These are phyloP conservation scores for Phenganax subtilis DNA, from an alignment of 92 coral and sea anemone genomes.

Conservation along the genomic window DNA sequence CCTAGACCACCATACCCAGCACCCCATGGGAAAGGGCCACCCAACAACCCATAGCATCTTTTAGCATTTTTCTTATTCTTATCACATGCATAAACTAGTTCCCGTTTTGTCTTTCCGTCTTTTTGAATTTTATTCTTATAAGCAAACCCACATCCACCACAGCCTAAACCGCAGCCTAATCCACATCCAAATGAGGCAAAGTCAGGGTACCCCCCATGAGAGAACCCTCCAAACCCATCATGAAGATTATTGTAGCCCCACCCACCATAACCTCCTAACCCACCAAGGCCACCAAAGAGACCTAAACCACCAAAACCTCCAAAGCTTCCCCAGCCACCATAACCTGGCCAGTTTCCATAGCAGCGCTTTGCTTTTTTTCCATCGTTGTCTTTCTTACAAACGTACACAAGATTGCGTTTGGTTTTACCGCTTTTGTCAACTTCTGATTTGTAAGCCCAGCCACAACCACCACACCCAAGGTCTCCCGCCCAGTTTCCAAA, in stretches of 20 bases:
- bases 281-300: conserved; percentile 55
- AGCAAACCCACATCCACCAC: conserved; percentile 43
- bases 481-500: conserved; percentile 48
- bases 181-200: conserved; percentile 45
- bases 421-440: conserved; percentile 43
- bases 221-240: conserved; percentile 65
- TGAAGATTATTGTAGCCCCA: conserved; percentile 64
- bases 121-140: conserved; percentile 14
- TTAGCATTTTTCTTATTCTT: conserved; percentile 14
- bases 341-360: conserved; percentile 63
- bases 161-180: conserved; percentile 42
- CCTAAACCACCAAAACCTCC: conserved; percentile 68
- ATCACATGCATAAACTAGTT: conserved; percentile 29
- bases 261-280: conserved; percentile 50
- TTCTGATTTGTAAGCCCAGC: conserved; percentile 36
- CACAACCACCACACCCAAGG: conserved; percentile 42
- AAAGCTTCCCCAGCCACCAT: conserved; percentile 61
- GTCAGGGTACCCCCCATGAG: conserved; percentile 56
- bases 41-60: conserved; percentile 8
- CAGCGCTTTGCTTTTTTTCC: conserved; percentile 52
- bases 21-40: conserved; percentile 26
- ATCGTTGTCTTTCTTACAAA: conserved; percentile 44
- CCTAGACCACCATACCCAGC: conserved; percentile 23
- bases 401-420: conserved; percentile 58
- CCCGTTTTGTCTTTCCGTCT: conserved; percentile 26